Conservation (phyloP, 2,888 invertebrate species). For the Eumerus sabulonum region DNA sequence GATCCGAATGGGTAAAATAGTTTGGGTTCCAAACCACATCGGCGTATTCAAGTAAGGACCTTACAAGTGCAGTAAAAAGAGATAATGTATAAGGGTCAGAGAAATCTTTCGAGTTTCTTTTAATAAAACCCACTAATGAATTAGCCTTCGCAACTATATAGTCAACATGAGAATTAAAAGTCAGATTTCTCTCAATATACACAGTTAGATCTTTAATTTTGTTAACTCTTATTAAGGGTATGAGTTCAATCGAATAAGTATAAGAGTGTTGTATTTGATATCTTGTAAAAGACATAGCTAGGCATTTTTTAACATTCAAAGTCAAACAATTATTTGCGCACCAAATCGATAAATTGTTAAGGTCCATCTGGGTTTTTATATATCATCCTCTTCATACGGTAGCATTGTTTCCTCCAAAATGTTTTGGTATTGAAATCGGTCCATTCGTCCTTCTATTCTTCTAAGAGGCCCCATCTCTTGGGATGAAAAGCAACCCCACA, state of each 20-base stretch:
- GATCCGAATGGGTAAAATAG: neutral
- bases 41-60: neutral
- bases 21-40: slow-evolving; percentile 1
- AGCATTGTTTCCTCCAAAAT: no score
- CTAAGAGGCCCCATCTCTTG: no score
- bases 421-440: no score
- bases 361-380: no score
- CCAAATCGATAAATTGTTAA: no score
- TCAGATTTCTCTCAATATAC: neutral
- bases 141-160: neutral
- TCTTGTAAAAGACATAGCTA: slow-evolving; percentile 3
- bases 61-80: neutral
- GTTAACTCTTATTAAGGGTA: neutral
- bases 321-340: neutral
- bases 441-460: no score
- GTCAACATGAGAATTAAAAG: neutral
- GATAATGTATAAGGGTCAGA: slow-evolving; percentile 3
- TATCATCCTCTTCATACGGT: no score
- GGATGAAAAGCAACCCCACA: no score
- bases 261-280: neutral
- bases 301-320: no score
- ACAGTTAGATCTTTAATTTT: neutral
- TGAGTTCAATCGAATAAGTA: neutral
- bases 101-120: neutral
- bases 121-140: slow-evolving; percentile 3